Conservation (phyloP, 2,797 vertebrate species). For the Acrocephalus scirpaceus region DNA sequence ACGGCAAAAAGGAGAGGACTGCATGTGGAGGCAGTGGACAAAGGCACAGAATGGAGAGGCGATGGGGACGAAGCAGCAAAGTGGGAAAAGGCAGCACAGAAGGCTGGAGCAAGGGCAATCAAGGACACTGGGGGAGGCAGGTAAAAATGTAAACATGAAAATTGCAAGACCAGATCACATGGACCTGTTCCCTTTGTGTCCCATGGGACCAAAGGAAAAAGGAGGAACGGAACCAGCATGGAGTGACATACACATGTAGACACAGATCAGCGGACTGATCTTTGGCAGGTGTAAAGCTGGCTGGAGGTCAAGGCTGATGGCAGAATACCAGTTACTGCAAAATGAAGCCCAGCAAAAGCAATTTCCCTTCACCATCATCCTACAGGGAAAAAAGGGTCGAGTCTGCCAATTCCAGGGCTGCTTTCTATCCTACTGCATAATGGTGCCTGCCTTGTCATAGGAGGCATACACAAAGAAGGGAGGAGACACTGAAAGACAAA, state of each 20-base stretch:
- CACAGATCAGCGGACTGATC: neutral
- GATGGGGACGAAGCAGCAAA: neutral
- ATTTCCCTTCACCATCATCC: neutral
- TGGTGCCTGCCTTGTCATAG: neutral
- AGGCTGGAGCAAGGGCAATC: neutral
- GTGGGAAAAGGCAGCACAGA: neutral
- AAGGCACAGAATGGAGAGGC: neutral
- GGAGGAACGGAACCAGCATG: neutral
- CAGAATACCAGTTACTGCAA: neutral
- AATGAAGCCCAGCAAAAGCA: neutral
- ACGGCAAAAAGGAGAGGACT: neutral
- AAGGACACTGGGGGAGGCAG: neutral
- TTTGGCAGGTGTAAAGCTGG: neutral
- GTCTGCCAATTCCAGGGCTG: neutral
- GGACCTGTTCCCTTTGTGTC: neutral
- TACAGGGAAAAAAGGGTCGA: neutral
- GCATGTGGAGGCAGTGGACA: neutral
- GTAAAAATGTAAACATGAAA: slow-evolving; percentile 1
- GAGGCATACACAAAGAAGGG: neutral
- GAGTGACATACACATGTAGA: neutral
- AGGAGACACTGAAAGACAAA: neutral
- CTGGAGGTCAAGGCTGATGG: neutral
- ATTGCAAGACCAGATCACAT: neutral
- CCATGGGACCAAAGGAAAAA: neutral
- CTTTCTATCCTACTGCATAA: neutral